phyloP scores from a whole-genome alignment of 1,140 invertebrate species.

The Sminthurides bifidus region DNA sequence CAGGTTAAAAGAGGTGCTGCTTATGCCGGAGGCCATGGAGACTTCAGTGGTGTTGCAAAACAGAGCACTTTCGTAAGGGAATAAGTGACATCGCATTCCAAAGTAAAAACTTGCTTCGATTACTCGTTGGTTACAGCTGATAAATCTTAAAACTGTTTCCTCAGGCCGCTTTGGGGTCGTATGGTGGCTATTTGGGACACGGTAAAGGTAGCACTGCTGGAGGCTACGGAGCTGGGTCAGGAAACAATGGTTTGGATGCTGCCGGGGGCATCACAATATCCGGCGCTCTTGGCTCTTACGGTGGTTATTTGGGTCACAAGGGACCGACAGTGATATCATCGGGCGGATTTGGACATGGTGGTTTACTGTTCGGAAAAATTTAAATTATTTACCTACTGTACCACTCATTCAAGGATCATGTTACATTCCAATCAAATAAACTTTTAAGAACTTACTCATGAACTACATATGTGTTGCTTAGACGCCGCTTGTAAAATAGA shows the following conservation, averaged over 20 bases:
- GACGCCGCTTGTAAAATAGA: background rate
- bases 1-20: slow-evolving; percentile 19
- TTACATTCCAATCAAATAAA: too few species aligned
- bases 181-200: slow-evolving; percentile 16
- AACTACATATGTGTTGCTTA: background rate
- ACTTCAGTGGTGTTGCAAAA: slow-evolving; percentile 24
- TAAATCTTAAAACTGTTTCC: background rate
- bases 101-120: background rate
- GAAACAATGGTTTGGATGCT: slow-evolving; percentile 3
- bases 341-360: slow-evolving; percentile 20
- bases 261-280: slow-evolving; percentile 19
- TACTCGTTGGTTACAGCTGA: background rate
- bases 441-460: background rate
- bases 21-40: slow-evolving; percentile 15
- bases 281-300: slow-evolving; percentile 20
- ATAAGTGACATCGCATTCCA: background rate
- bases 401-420: too few species aligned
- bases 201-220: background rate
- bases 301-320: slow-evolving; percentile 15
- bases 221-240: slow-evolving; percentile 17
- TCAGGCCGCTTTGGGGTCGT: slow-evolving; percentile 17
- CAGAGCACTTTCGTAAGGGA: slow-evolving; percentile 19
- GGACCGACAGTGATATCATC: slow-evolving; percentile 12
- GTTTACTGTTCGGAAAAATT: slow-evolving; percentile 23
- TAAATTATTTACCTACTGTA: too few species aligned